Base-by-base conservation (phyloP, 1,140 invertebrate genomes). In the Rhopalosiphum padi region DNA sequence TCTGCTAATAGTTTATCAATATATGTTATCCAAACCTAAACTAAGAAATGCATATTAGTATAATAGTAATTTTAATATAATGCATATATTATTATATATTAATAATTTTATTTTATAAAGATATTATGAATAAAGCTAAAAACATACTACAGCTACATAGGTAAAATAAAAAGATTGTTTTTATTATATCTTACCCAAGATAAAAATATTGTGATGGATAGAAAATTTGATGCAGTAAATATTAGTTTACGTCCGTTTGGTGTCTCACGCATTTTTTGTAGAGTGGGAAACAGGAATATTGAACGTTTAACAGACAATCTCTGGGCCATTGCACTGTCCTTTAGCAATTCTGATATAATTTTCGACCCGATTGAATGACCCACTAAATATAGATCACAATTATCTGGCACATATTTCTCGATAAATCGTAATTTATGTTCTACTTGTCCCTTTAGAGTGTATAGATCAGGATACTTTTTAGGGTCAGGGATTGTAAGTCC, bases 301-400 rank as follows among this genome's bases (percentile, higher is more conserved):
- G 53, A 83, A 35, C 53, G 43, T 89, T 88, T 93, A 43, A 90
- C 25, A 25, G 41, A 43, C 25, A 93, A 30, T 41, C 82, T 51
- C 35, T 55, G 51, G 7, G 46, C n/a, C 35, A 91, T 85, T 48
- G 30, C 30, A 22, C 25, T 83, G 11, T 96, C 94, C 94, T 97
- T 96, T 9, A 98, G 94, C 37, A 98, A 94, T 94, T 98, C 96
- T n/a, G 98, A 95, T 94, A 96, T 96, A 94, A 98, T 97, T 96
- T 98, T 98, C 94, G 96, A 96, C 2, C 98, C 98, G 94, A 98
- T 97, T 0, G 98, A 98, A 96, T 98, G 98, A 2, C 97, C 98
- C 94, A 98, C 96, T 0, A 98, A 94, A 95, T 98, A 96, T 8
- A 99, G 94, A 94, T 96, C 96, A 0, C 96, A 96, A 95, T 97